Evolutionary conservation across 2,888 invertebrate species (phyloP).

Genomic region (Pomacea canaliculata): DNA sequence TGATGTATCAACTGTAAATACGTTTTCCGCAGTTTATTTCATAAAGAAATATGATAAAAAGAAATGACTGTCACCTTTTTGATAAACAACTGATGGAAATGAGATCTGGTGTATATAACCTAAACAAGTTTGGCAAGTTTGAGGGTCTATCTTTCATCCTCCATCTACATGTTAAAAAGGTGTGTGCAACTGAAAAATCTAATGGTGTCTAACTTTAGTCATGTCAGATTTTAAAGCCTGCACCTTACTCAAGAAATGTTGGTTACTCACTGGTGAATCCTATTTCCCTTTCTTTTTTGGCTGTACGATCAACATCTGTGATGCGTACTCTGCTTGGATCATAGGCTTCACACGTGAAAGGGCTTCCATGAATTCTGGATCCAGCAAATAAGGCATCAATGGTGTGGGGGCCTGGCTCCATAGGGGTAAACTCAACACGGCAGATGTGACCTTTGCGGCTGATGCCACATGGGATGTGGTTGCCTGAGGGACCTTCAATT

Average conservation of each 20-base stretch:
- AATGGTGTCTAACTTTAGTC: too few relatives aligned
- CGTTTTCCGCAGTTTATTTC: too few relatives aligned
- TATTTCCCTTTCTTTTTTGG: slow-evolving; percentile 62
- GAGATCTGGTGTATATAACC: too few relatives aligned
- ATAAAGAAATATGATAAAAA: too few relatives aligned
- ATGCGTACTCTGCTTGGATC: slow-evolving; percentile 88
- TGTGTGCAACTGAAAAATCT: too few relatives aligned
- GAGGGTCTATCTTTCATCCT: too few relatives aligned
- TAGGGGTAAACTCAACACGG: slow-evolving; percentile 80
- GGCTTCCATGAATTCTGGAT: slow-evolving; percentile 88
- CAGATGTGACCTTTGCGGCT: slow-evolving; percentile 35
- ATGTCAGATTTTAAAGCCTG: slow-evolving; percentile 83
- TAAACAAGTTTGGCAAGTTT: too few relatives aligned
- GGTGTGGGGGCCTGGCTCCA: slow-evolving; percentile 87
- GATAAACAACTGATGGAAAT: too few relatives aligned
- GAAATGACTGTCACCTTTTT: too few relatives aligned
- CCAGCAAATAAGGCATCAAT: slow-evolving; percentile 95
- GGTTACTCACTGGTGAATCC: slow-evolving; percentile 61
- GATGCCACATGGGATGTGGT: slow-evolving; percentile 34
- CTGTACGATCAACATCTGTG: slow-evolving; percentile 62
- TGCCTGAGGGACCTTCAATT: slow-evolving; percentile 39
- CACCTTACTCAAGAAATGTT: slow-evolving; percentile 95
- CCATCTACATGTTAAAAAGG: too few relatives aligned
- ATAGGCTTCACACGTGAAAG: slow-evolving; percentile 93
- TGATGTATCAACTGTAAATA: slow-evolving; percentile 92